A percentile compares a stretch with the other conserved stretches of the same genome.
Evolutionary conservation across 2,888 invertebrate species (phyloP).

Genomic region (Ochropleura plecta): DNA sequence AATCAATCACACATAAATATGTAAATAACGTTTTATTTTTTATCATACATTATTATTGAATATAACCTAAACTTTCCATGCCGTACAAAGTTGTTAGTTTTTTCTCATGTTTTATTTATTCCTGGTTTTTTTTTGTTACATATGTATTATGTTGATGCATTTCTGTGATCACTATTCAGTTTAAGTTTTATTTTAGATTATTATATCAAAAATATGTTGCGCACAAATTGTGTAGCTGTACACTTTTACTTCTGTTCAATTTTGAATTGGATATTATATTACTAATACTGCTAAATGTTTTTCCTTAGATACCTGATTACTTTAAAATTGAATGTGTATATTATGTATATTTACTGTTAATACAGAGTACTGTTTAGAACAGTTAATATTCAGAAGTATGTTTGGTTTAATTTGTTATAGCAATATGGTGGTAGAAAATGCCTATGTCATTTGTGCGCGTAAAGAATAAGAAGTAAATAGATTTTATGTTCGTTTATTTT

Average conservation of each 20-base stretch:
- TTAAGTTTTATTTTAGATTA: conserved; percentile 80
- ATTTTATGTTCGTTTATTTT: conserved; percentile 46
- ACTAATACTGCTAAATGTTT: conserved; percentile 45
- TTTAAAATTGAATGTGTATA: conserved; percentile 44
- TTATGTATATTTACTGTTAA: conserved; percentile 49
- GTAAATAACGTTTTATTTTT: conserved; percentile 74
- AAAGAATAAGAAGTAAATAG: conserved; percentile 3
- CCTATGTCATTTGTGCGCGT: neutral
- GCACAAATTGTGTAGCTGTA: conserved; percentile 77
- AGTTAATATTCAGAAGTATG: conserved; percentile 43
- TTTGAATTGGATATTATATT: conserved; percentile 58
- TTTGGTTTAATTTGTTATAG: conserved; percentile 43
- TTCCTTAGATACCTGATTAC: conserved; percentile 49
- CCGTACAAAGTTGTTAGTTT: conserved; percentile 75
- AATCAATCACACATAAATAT: conserved; percentile 74
- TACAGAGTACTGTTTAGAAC: conserved; percentile 48
- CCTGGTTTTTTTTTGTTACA: conserved; percentile 73
- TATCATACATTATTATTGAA: conserved; percentile 46
- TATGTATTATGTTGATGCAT: conserved; percentile 84
- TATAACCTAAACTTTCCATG: conserved; percentile 66
- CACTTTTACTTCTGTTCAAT: conserved; percentile 51
- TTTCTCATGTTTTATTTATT: conserved; percentile 75
- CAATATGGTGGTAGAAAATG: conserved; percentile 25
- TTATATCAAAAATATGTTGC: conserved; percentile 70
- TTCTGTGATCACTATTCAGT: conserved; percentile 87